Percentiles rank a stretch among this genome's conserved stretches.
phyloP scores from a whole-genome alignment of 2,888 invertebrate genomes.

The Noctuana brunneofusca region DNA sequence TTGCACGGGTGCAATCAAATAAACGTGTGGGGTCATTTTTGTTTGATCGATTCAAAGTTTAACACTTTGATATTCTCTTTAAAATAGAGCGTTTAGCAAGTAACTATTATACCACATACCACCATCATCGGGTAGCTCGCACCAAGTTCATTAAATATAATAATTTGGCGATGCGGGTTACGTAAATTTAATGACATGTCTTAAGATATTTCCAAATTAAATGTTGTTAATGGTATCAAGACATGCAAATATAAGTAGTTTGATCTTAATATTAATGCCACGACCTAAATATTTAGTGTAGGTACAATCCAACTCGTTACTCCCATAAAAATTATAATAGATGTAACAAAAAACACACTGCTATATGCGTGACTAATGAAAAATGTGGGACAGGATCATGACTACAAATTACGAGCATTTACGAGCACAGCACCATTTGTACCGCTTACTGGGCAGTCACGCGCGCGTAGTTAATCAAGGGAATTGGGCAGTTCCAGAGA shows the following conservation, averaged over 20 bases:
- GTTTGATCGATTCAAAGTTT: too few relatives aligned
- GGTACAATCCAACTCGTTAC: constrained; percentile 4
- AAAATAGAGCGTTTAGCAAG: too few relatives aligned
- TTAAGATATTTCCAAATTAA: too few relatives aligned
- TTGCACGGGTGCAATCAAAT: too few relatives aligned
- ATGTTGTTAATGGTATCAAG: too few relatives aligned
- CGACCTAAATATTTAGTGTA: constrained; percentile 19
- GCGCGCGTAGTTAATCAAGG: constrained; percentile 29
- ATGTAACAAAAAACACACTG: constrained; percentile 16
- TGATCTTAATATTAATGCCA: neutral
- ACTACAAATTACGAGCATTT: constrained; percentile 33
- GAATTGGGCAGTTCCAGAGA: constrained; percentile 30
- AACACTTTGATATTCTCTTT: too few relatives aligned
- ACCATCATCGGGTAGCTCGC: too few relatives aligned
- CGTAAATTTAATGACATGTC: neutral
- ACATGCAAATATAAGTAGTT: neutral
- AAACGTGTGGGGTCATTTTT: too few relatives aligned
- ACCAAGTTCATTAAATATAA: too few relatives aligned
- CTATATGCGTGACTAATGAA: constrained; percentile 32
- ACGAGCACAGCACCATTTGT: constrained; percentile 15
- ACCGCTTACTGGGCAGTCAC: constrained; percentile 23
- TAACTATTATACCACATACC: too few relatives aligned
- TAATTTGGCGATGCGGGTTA: too few relatives aligned
- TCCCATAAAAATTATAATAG: constrained; percentile 22
- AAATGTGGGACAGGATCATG: constrained; percentile 25